Base-by-base conservation (phyloP, 2,888 invertebrate species). In the Exephanes ischioxanthus region DNA sequence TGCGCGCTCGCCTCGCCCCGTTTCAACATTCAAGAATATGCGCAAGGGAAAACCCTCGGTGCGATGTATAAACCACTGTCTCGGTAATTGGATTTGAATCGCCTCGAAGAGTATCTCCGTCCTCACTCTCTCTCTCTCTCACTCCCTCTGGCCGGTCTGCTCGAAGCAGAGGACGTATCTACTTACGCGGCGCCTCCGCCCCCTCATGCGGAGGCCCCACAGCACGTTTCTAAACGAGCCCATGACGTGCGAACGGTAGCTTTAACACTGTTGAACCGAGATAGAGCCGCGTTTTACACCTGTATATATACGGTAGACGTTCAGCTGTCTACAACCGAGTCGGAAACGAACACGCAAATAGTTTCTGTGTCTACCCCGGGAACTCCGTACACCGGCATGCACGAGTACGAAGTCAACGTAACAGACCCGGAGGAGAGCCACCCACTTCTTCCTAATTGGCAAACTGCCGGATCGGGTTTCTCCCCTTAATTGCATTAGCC, bases 381-480 rank as follows among this genome's bases (percentile, higher is more conserved):
- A 14, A 19, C 58, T 63, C 48, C 30, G 4, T 80, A 33, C 68
- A 70, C 22, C 45, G 61, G 61, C 61, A 33, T 72, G 68, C 53
- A 81, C 41, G 53, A 26, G 72, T 75, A 68, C 48, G 48, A 48
- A 83, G 55, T 30, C 30, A 71, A 79, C 58, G 80, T 79, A 83
- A 85, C 75, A 84, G 68, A 80, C 82, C 81, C 84, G 78, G 63
- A 80, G 70, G 73, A 87, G 86, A 87, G 86, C 87, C 87, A 87
- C 88, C 86, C 89, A 88, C 89, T 90, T 89, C 87, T 87, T 87
- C 88, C 87, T 92, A 92, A 92, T 92, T 92, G 91, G 90, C 89
- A 91, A 92, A 92, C 90, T 89, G 88, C 89, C 86, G 91, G 92
- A 90, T 92, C 92, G 90, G 91, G 91, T 92, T 92, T 92, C 92